Base-by-base conservation (phyloP, 2,113 vertebrate species). In the Ameiurus melas region DNA sequence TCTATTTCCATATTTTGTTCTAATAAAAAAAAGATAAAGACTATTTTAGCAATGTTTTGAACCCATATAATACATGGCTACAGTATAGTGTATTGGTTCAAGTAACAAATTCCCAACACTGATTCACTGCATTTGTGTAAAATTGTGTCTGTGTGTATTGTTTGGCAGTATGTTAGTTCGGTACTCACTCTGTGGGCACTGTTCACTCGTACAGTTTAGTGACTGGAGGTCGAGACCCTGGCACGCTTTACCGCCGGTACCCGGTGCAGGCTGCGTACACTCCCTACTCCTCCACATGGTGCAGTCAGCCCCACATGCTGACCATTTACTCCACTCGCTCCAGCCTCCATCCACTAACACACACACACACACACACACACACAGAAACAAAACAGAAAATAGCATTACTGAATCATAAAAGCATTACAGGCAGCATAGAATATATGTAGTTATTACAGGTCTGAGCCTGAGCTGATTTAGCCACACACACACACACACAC, bases 251-350 rank as follows among this genome's bases (percentile, higher is more conserved):
- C 98, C 98, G 58, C 98, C 98, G 0, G 98, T 99, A 87, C 97
- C 97, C 0, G 98, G 98, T 0, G 95, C 94, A 0, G 98, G 98
- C 89, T 99, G 97, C 0, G 97, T 96, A 92, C 98, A 99, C 90
- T 99, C 98, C 0, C 98, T 96, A 93, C 96, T 99, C 84, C 98
- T 95, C 98, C 98, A 99, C 94, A 97, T 97, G 0, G 96, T 97
- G 89, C 98, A 99, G 92, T 99, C 98, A 0, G 96, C 94, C 1
- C 97, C 97, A 0, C 98, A 99, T 12, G 96, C 95, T 0, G 98
- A 99, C 98, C 98, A 99, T 89, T 98, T 97, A 95, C 97, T 99
- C 98, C 98, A 99, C 30, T 97, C 95, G 0, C 97, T 97, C 98
- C 98, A 99, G 91, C 96, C 97, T 5, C 98, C 98, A 0, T 99